Conservation (phyloP, 2,797 vertebrate genomes). For the Phoeniculus purpureus region DNA sequence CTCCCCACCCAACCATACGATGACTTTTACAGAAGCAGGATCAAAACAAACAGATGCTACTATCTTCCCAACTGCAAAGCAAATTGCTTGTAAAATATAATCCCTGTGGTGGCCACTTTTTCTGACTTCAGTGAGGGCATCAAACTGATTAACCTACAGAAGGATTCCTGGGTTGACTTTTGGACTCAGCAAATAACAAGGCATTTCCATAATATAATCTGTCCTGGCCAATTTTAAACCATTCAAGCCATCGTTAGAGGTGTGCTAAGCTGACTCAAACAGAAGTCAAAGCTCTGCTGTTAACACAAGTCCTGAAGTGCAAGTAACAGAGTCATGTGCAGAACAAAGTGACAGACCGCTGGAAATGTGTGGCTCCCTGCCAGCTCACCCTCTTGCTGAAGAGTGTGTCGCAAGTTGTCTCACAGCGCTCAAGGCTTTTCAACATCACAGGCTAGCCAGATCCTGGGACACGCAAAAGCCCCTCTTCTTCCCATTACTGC, state of each 20-base stretch:
- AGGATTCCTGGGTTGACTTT: conserved; percentile 17
- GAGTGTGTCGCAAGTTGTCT: fast-evolving
- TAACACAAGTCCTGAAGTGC: neutral
- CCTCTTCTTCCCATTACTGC: too few relatives aligned
- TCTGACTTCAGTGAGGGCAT: neutral
- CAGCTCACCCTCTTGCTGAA: neutral
- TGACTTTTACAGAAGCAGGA: neutral
- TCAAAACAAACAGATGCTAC: conserved; percentile 4
- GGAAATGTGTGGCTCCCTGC: neutral
- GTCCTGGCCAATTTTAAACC: neutral
- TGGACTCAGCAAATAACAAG: neutral
- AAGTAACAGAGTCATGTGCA: neutral
- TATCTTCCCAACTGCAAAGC: neutral
- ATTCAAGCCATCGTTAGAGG: neutral
- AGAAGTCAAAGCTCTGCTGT: neutral
- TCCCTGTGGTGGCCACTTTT: neutral
- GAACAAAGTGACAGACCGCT: neutral
- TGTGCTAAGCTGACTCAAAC: neutral
- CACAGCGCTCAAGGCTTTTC: fast-evolving
- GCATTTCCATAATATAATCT: neutral
- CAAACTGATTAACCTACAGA: conserved; percentile 14
- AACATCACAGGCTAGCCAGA: neutral
- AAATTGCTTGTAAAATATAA: neutral
- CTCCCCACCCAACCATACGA: neutral
- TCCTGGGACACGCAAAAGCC: neutral